Evolutionary conservation across 2,113 vertebrate genomes (phyloP).

Genomic region (Fregata magnificens): DNA sequence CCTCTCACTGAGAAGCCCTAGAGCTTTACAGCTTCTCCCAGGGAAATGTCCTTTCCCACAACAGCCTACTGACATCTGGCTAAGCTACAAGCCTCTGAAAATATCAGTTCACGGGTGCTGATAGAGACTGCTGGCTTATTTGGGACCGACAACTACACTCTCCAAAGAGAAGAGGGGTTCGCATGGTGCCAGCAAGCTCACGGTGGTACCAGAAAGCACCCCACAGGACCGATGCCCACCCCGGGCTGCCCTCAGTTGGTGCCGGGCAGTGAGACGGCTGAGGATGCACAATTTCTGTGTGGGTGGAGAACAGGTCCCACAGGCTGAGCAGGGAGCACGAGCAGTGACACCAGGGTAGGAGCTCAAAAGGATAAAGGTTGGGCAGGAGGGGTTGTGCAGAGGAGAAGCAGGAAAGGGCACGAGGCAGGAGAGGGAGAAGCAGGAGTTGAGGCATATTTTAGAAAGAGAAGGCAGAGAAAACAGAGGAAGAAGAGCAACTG

Average conservation of each 20-base stretch:
- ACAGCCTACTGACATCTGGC: neutral
- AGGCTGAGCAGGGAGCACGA: neutral
- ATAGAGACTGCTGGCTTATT: neutral
- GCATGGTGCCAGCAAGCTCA: neutral
- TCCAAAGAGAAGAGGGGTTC: neutral
- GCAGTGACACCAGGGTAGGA: neutral
- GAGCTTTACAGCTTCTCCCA: neutral
- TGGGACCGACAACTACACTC: neutral
- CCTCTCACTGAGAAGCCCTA: neutral
- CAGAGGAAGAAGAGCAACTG: neutral
- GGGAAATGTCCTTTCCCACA: neutral
- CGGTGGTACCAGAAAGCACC: neutral
- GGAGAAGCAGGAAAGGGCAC: neutral
- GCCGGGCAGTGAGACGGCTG: neutral
- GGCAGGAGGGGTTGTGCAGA: neutral
- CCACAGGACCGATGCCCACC: neutral
- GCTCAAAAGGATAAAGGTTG: neutral
- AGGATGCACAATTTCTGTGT: neutral
- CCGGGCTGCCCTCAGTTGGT: neutral
- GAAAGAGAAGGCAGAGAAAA: neutral
- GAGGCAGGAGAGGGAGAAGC: neutral
- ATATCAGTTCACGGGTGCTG: neutral
- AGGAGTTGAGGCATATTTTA: neutral
- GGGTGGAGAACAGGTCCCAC: neutral
- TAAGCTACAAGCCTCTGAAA: neutral